These are phyloP conservation scores for Gisinianus flammeolus DNA, from an alignment of 2,888 invertebrate species.

Conservation along the genomic window DNA sequence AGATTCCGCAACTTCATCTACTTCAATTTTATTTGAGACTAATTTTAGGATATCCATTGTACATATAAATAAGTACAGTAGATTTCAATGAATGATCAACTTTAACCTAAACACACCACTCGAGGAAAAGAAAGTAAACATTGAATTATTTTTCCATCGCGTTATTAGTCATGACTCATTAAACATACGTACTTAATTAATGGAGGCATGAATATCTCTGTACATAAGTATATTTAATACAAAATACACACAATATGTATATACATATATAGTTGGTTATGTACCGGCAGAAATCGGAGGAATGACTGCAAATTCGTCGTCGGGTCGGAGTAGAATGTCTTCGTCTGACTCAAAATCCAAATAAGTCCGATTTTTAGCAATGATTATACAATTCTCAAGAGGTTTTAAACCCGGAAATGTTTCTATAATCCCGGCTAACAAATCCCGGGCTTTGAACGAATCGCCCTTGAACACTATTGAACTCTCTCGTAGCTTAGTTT, in stretches of 20 bases:
- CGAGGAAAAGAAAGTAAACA: too few species aligned
- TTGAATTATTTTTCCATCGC: too few species aligned
- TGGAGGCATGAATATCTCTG: too few species aligned
- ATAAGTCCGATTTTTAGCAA: constrained; percentile 86
- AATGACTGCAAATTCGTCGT: constrained; percentile 88
- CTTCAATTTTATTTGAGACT: constrained; percentile 70
- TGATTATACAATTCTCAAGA: constrained; percentile 73
- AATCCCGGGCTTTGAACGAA: constrained; percentile 66
- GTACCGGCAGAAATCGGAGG: constrained; percentile 91
- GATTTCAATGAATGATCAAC: too few species aligned
- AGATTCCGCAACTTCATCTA: constrained; percentile 71
- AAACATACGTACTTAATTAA: too few species aligned
- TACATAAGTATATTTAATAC: too few species aligned
- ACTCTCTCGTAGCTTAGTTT: constrained; percentile 70
- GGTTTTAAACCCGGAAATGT: constrained; percentile 69
- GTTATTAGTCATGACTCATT: too few species aligned
- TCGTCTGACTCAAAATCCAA: constrained; percentile 65
- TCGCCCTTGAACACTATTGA: constrained; percentile 60
- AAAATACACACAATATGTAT: too few species aligned
- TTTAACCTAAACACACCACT: too few species aligned
- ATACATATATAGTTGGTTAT: too few species aligned
- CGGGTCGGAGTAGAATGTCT: constrained; percentile 68
- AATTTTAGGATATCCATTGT: constrained; percentile 75
- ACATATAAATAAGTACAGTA: too few species aligned
- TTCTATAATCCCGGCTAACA: constrained; percentile 66